Base-by-base conservation (phyloP, 2,797 vertebrate species). In the Pantherophis vulpinus region DNA sequence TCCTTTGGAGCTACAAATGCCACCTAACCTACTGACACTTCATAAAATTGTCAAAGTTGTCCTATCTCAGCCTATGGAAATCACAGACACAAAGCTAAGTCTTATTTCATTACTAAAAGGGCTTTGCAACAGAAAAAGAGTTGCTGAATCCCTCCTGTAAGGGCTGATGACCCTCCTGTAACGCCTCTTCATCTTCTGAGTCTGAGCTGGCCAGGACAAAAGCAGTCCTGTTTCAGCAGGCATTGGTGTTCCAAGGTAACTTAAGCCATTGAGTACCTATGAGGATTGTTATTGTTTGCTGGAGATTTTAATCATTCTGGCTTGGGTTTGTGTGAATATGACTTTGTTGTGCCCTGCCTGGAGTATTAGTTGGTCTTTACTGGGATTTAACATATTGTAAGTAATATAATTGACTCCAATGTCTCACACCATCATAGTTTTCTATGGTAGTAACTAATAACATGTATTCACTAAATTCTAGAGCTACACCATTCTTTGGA, bases 41-140 rank as follows among this genome's bases (percentile, higher is more conserved):
- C 66, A 70, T 32, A 70, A 7, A 32, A n/a, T 70, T 6, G 66
- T 5, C n/a, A 16, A 70, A 70, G 66, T n/a, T 32, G 66, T 32
- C 4, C 63, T 70, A 16, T 5, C 29, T 32, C 14, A 0, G 66
- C n/a, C 29, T 13, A n/a, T 0, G 0, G 4, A 66, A 66, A n/a
- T 66, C 63, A 66, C 11, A 66, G 63, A 2, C 29, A 66, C 27
- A 66, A 66, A 63, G 27, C 4, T 63, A 63, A 29, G 11, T 63
- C 61, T 63, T 63, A 63, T 63, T n/a, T 66, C 63, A 66, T 66
- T 66, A n/a, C 4, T n/a, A 66, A 66, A 66, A 66, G 13, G 27
- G 0, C n/a, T 66, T 66, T n/a, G 12, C 29, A 66, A n/a, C 4
- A n/a, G 27, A 63, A 63, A 63, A 63, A 63, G 25, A 3, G 61